Evolutionary conservation across 2,797 vertebrate species (phyloP), one percentile per base, ranked within the genome.

Genomic region (Erpetoichthys calabaricus): DNA sequence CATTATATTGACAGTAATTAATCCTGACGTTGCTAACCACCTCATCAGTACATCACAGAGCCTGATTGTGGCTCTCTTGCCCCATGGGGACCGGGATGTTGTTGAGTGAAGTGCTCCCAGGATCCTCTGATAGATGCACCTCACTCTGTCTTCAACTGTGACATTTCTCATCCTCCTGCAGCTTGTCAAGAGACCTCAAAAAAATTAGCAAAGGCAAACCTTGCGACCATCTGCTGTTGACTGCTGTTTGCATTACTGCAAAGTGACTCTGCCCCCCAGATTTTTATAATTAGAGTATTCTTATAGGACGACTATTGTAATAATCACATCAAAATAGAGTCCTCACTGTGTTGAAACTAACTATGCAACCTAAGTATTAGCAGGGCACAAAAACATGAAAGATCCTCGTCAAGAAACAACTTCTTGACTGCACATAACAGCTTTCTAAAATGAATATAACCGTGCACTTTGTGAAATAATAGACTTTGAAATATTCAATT

Each of bases 141-240:
- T 49, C 47, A 7, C 47, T 49, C 47, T 7, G 47, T 7, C 47
- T n/a, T n/a, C 7, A n/a, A 7, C 47, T n/a, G 7, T 49, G 47
- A 7, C 3, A 49, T n/a, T 49, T n/a, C 3, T 3, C 47, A n/a
- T 49, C 3, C 47, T 49, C n/a, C 47, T 49, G 47, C 7, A 7
- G 47, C 47, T 49, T 49, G 47, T 49, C 47, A 49, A 49, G 47
- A 49, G n/a, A n/a, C n/a, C n/a, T n/a, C 47, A 49, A 49, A n/a
- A 7, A 7, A 49, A 4, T 49, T 7, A 49, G 47, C 47, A 7
- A 7, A 49, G 47, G 47, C 47, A 49, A n/a, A n/a, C 47, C 47
- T 49, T 7, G n/a, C 7, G 4, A 5, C 47, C 47, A 49, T 49
- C 47, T 49, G 47, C n/a, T 49, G 7, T 49, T 49, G 7, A 7